These are phyloP conservation scores for Beroe ovata DNA, from an alignment of 37 sponge, comb jelly and placozoan species.

Conservation along the genomic window DNA sequence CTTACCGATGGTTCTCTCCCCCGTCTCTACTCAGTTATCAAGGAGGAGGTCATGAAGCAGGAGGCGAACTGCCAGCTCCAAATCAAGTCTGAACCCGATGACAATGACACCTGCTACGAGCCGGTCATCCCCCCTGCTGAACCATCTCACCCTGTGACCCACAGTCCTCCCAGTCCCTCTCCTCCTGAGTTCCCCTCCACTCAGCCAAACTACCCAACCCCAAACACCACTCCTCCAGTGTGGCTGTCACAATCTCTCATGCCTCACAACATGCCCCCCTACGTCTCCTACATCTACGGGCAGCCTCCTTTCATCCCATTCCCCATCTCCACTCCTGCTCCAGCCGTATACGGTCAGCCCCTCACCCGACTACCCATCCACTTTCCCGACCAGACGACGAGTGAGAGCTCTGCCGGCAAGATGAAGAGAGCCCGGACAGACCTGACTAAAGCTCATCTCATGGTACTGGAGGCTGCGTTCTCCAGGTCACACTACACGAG, in stretches of 20 bases:
- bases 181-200: not conserved
- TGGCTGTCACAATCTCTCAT: not conserved
- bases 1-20: not conserved
- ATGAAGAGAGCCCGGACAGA: slow-evolving; percentile 50
- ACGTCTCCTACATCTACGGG: slow-evolving; percentile 4
- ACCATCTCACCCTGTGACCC: not conserved
- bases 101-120: not conserved
- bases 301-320: slow-evolving; percentile 41
- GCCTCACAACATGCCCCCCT: not conserved
- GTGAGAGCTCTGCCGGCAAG: not conserved
- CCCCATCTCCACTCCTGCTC: slow-evolving; percentile 17
- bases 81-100: not conserved
- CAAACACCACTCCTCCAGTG: not conserved
- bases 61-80: not conserved
- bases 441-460: slow-evolving; percentile 21
- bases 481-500: slow-evolving; percentile 12
- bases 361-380: not conserved
- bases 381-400: slow-evolving; percentile 38
- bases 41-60: not conserved
- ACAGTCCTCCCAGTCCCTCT: not conserved
- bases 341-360: not conserved
- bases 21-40: slow-evolving; percentile 7
- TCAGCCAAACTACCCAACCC: not conserved
- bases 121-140: not conserved
- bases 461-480: slow-evolving; percentile 14